A percentile compares a stretch with the other conserved stretches of the same genome.
Conservation (phyloP, 2,888 invertebrate species). For the Meghimatium bilineatum region DNA sequence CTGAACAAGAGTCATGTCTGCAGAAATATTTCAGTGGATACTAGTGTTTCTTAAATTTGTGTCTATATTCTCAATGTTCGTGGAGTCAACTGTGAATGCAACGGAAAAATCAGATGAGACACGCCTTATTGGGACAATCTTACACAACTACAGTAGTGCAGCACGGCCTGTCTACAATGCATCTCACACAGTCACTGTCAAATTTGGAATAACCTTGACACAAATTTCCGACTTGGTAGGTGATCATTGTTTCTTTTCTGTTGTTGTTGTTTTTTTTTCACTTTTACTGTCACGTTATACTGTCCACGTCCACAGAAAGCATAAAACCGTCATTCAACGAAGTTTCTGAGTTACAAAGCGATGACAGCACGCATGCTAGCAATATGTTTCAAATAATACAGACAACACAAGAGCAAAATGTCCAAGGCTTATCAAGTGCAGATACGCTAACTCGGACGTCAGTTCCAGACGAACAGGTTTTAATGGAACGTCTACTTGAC, state of each 20-base stretch:
- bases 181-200: constrained; percentile 72
- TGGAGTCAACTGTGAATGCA: not conserved
- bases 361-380: not conserved
- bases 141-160: constrained; percentile 73
- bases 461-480: constrained; percentile 73
- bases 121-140: constrained; percentile 67
- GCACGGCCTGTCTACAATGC: constrained; percentile 76
- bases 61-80: not conserved
- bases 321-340: not conserved
- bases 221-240: constrained; percentile 77
- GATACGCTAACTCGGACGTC: not conserved
- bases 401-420: not conserved
- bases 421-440: not conserved
- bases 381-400: not conserved
- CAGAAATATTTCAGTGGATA: not conserved
- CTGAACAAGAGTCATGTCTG: not conserved
- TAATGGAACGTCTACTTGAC: constrained; percentile 65
- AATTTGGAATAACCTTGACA: constrained; percentile 75
- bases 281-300: not conserved
- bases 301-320: not conserved
- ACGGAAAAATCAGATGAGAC: constrained; percentile 72
- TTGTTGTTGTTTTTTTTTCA: not conserved
- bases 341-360: not conserved
- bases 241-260: constrained; percentile 32
- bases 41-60: not conserved